Evolutionary conservation across 2,797 vertebrate species (phyloP).

Genomic region (Cuculus canorus): DNA sequence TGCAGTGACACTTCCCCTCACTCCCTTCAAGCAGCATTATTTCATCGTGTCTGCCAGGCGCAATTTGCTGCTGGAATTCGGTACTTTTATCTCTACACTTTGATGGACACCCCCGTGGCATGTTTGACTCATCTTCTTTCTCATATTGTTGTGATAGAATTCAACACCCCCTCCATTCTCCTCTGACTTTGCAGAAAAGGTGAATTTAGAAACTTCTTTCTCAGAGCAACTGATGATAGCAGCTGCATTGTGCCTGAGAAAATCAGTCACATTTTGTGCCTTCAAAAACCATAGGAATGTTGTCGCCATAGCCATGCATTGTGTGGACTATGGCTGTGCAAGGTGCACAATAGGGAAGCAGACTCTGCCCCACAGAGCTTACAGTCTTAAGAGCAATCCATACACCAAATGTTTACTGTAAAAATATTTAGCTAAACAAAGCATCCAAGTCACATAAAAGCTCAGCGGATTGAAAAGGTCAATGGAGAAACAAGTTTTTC

Average conservation of each 20-base stretch:
- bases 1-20: slow-evolving; percentile 15
- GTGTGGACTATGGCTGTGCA: background rate
- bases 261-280: background rate
- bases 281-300: background rate
- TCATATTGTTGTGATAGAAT: slow-evolving; percentile 5
- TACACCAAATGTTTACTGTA: background rate
- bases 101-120: slow-evolving; percentile 39
- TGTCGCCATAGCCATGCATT: slow-evolving; percentile 5
- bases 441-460: background rate
- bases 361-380: background rate
- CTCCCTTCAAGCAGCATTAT: slow-evolving; percentile 32
- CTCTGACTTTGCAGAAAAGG: background rate
- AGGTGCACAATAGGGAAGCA: background rate
- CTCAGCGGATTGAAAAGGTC: background rate
- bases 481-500: slow-evolving; percentile 44
- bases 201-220: slow-evolving; percentile 29
- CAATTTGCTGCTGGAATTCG: slow-evolving; percentile 43
- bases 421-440: slow-evolving; percentile 46
- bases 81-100: slow-evolving; percentile 40
- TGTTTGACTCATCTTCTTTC: slow-evolving; percentile 51
- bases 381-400: background rate
- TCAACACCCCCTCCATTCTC: slow-evolving; percentile 43
- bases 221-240: background rate
- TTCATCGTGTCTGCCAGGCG: slow-evolving; percentile 9
- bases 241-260: slow-evolving; percentile 1